These are phyloP conservation scores for Diplazon laetatorius DNA, from an alignment of 2,888 invertebrate genomes.

Conservation along the genomic window DNA sequence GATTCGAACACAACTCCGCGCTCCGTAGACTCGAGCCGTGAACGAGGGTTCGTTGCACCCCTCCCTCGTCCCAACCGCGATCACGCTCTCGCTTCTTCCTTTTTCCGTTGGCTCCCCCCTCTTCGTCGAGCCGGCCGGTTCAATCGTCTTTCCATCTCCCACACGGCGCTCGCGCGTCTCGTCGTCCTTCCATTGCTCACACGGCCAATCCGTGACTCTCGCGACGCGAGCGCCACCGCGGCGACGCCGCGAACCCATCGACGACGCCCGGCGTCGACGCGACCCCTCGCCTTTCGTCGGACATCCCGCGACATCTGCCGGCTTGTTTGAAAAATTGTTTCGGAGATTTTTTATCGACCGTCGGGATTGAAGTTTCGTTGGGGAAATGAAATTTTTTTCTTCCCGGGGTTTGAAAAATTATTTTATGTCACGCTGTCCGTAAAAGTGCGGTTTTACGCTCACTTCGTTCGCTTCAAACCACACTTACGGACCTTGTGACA, in stretches of 20 bases:
- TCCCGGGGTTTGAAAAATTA: too few species aligned
- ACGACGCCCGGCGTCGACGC: conserved; percentile 41
- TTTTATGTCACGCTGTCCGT: too few species aligned
- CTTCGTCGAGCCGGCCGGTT: too few species aligned
- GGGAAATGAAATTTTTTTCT: too few species aligned
- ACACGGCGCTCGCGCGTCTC: conserved; percentile 52
- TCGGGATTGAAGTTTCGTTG: background rate
- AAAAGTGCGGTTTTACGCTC: too few species aligned
- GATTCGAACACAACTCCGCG: conserved; percentile 82
- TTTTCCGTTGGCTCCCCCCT: conserved; percentile 69
- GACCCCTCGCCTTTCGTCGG: background rate
- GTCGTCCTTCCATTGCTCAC: conserved; percentile 60
- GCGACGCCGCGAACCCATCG: conserved; percentile 58
- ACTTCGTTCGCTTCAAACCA: too few species aligned
- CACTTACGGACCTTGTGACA: too few species aligned
- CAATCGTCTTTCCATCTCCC: conserved; percentile 74
- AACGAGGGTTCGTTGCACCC: conserved; percentile 80
- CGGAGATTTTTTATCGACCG: background rate
- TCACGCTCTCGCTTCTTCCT: conserved; percentile 51
- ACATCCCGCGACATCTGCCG: conserved; percentile 32
- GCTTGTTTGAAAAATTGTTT: background rate
- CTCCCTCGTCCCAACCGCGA: conserved; percentile 63
- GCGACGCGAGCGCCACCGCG: conserved; percentile 52
- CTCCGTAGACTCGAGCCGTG: conserved; percentile 78
- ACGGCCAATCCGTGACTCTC: conserved; percentile 45